Evolutionary conservation across 2,888 invertebrate genomes (phyloP), one percentile per base, ranked within the genome.

Genomic region (Andrena haemorrhoa): DNA sequence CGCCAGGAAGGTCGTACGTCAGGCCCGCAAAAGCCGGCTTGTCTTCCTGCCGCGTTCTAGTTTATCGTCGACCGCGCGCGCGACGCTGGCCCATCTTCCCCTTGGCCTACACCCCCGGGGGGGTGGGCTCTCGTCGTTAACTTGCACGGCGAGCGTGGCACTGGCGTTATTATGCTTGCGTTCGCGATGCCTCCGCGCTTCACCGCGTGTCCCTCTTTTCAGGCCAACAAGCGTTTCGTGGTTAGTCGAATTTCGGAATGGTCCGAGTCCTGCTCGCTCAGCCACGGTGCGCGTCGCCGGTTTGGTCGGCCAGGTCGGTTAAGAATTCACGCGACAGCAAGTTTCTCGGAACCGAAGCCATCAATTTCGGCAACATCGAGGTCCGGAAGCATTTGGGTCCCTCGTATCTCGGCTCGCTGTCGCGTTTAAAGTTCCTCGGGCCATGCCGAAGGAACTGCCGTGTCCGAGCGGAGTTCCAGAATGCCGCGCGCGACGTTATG

Each of bases 1-100:
- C 84, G 73, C 83, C 88, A 82, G 86, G 85, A 90, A 89, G 83
- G 76, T 89, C 90, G 88, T 89, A 89, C 65, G 90, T 89, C 84
- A 89, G 85, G 72, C 51, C 60, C 75, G 79, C 81, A 71, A 88
- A 86, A 87, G 85, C 89, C 75, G 76, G 79, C 87, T 84, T 80
- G 84, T 89, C 88, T 89, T 88, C 89, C 89, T 87, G 83, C 73
- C 61, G 82, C 79, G 81, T 81, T 82, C 84, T 84, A 89, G 86
- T 89, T 89, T 90, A 89, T 89, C 85, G 88, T 81, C 63, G 47
- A 26, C 58, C 72, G 29, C 10, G 26, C 10, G 26, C 31, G 49
- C 49, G 35, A 35, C 75, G 64, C 29, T 72, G 71, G 68, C 76
- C 77, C 69, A 66, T 41, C 76, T 61, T 66, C 41, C 65, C 58